phyloP scores from a whole-genome alignment of 2,797 vertebrate genomes.

The Tragelaphus oryx region DNA sequence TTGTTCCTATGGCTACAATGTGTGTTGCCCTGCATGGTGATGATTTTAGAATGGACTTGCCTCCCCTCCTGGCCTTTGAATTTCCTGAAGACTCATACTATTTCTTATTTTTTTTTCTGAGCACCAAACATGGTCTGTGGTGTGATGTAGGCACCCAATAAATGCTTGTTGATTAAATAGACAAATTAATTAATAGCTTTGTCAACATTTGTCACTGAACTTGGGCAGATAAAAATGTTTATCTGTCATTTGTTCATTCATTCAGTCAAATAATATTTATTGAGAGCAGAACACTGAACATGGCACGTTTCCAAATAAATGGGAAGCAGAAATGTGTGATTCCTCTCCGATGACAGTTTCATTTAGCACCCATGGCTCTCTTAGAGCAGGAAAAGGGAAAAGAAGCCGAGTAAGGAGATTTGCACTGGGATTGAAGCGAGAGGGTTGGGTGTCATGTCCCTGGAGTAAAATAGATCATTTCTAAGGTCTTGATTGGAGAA shows the following conservation, averaged over 20 bases:
- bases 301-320: conserved; percentile 47
- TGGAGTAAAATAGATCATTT: background rate
- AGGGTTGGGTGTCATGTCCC: background rate
- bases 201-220: conserved; percentile 31
- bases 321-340: conserved; percentile 1
- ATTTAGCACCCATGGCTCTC: conserved; percentile 28
- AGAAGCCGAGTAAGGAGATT: background rate
- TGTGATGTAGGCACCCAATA: background rate
- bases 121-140: background rate
- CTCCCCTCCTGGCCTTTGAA: background rate
- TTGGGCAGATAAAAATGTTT: conserved; percentile 47
- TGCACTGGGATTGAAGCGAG: background rate
- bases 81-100: background rate
- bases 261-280: conserved; percentile 38
- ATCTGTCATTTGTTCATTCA: conserved; percentile 45
- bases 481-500: background rate
- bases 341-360: conserved; percentile 15
- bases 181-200: conserved; percentile 48
- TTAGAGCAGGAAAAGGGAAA: background rate
- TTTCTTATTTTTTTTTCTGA: background rate
- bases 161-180: conserved; percentile 30
- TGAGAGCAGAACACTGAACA: conserved; percentile 29
- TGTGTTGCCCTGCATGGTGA: background rate
- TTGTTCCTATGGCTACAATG: background rate
- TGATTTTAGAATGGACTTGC: background rate